phyloP scores from a whole-genome alignment of 2,888 invertebrate genomes.

The Merodon equestris region DNA sequence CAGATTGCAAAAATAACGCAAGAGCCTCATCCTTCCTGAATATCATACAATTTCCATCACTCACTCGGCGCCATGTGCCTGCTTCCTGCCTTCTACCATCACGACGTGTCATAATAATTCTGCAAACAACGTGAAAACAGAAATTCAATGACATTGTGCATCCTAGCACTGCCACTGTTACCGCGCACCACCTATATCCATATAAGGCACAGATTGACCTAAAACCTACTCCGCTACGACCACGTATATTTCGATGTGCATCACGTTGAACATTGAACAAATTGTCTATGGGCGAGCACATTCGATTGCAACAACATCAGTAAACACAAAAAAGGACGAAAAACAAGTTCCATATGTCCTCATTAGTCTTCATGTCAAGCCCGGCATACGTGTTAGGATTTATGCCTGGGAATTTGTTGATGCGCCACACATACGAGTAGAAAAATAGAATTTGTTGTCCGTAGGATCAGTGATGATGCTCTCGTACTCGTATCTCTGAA shows the following conservation, averaged over 20 bases:
- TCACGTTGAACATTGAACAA: conserved; percentile 59
- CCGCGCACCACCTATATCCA: too few relatives aligned
- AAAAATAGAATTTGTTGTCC: conserved; percentile 19
- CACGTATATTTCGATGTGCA: conserved; percentile 48
- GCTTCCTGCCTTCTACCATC: neutral
- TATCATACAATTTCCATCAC: too few relatives aligned
- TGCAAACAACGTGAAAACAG: conserved; percentile 14
- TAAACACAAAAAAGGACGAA: conserved; percentile 14
- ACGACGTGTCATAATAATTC: conserved; percentile 8
- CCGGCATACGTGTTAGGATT: conserved; percentile 60
- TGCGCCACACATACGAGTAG: conserved; percentile 17
- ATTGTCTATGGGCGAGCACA: conserved; percentile 40
- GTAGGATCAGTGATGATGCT: too few relatives aligned
- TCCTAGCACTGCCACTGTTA: neutral
- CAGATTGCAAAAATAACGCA: too few relatives aligned
- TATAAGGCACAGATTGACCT: too few relatives aligned
- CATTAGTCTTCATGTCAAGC: conserved; percentile 65
- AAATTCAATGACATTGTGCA: neutral
- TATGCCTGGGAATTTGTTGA: conserved; percentile 49
- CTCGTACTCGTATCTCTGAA: too few relatives aligned
- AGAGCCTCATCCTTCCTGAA: too few relatives aligned
- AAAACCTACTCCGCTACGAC: conserved; percentile 17
- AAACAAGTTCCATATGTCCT: conserved; percentile 56
- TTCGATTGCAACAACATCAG: conserved; percentile 8
- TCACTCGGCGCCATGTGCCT: conserved; percentile 1